Evolutionary conservation across 2,113 vertebrate genomes (phyloP), one percentile per base, ranked within the genome.

Genomic region (Nycticebus coucang): DNA sequence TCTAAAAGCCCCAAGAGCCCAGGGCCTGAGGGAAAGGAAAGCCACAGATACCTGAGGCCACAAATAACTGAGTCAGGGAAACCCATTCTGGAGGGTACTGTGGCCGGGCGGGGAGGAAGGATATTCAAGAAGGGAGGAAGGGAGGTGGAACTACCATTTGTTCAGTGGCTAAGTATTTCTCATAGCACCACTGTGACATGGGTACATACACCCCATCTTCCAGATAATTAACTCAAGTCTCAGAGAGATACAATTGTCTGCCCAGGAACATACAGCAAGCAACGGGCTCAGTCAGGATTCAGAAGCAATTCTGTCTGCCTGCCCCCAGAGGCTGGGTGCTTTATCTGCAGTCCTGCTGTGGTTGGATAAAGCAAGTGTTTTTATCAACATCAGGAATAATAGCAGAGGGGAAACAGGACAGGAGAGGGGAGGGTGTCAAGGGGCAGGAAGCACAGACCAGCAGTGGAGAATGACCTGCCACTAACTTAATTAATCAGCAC

Each of bases 361-460:
- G 62, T 26, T 66, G 89, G 83, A 93, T 64, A 87, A 80, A 95
- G 80, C 66, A 26, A 35, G 60, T 87, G 45, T 85, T 87, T 83
- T 71, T 21, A 91, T 35, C 68, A 79, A 59, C 78, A 64, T 86
- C 28, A 15, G 59, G 72, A 37, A 53, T 21, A 78, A 75, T 37
- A 89, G 53, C 78, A 83, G 24, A 82, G 69, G 35, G 79, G 26
- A 89, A 87, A 64, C 14, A 83, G 79, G 75, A 53, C 41, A 57
- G 45, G 59, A 35, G 37, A n/a, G 66, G n/a, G 45, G 33, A 55
- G 35, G 28, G 41, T 5, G 17, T 57, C 0, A 3, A 77, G 85
- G 71, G 57, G 53, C 50, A 94, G 95, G 91, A 95, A 91, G 71
- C 72, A 14, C 1, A 50, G 37, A 75, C 14, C 53, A 30, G 57